phyloP scores from a whole-genome alignment of 1,140 invertebrate genomes.

The Lordiphosa stackelbergi region DNA sequence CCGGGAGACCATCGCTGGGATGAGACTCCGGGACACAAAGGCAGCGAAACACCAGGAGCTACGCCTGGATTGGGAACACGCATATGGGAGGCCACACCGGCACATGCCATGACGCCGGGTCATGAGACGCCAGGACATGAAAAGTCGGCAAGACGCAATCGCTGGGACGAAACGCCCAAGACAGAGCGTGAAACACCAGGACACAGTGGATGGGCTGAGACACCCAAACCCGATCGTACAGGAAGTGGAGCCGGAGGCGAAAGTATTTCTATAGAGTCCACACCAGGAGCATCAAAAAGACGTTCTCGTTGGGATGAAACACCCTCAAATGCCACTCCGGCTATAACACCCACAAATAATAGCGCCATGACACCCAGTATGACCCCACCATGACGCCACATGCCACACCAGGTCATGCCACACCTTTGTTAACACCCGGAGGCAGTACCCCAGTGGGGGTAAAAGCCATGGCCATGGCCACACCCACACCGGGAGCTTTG shows the following conservation, averaged over 20 bases:
- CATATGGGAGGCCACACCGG: slow-evolving; percentile 97
- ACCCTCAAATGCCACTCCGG: slow-evolving; percentile 84
- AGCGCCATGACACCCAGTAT: slow-evolving; percentile 85
- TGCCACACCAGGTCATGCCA: slow-evolving; percentile 80
- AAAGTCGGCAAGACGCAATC: slow-evolving; percentile 91
- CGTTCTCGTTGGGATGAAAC: slow-evolving; percentile 98
- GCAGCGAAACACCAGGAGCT: slow-evolving; percentile 92
- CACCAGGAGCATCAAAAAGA: slow-evolving; percentile 94
- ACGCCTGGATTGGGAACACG: slow-evolving; percentile 91
- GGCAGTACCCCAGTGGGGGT: slow-evolving; percentile 93
- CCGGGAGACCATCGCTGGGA: slow-evolving; percentile 93
- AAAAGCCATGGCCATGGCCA: slow-evolving; percentile 98
- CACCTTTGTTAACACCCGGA: slow-evolving; percentile 82
- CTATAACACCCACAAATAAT: slow-evolving; percentile 81
- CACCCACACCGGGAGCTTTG: slow-evolving; percentile 96
- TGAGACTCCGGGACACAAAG: slow-evolving; percentile 94
- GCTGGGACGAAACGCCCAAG: slow-evolving; percentile 99
- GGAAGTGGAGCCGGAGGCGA: slow-evolving; percentile 82
- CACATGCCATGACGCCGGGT: slow-evolving; percentile 91
- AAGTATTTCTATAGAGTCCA: slow-evolving; percentile 92
- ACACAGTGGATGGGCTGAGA: slow-evolving; percentile 98
- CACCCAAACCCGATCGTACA: slow-evolving; percentile 93
- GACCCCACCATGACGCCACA: slow-evolving; percentile 83
- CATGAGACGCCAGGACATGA: slow-evolving; percentile 92
- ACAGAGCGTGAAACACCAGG: slow-evolving; percentile 97